Base-by-base conservation (phyloP, 2,113 vertebrate species). In the Stegostoma tigrinum region DNA sequence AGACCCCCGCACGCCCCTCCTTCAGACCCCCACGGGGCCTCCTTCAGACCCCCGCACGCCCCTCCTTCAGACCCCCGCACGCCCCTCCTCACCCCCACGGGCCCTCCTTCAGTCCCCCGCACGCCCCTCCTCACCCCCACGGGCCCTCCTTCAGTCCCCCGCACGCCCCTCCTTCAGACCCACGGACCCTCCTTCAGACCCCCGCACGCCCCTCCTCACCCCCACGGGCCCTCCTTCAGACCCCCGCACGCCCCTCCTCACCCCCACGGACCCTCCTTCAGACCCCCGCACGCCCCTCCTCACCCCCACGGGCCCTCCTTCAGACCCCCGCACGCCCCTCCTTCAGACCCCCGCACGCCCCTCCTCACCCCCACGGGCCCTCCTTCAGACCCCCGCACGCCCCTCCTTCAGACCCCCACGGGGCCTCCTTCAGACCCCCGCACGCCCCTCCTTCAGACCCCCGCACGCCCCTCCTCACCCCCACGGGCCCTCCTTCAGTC, bases 161-260 rank as follows among this genome's bases (percentile, higher is more conserved):
- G 3, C 48, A 2, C 48, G 48, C 48, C 48, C 48, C 48, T 48
- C 48, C 48, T 48, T n/a, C 48, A 48, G 2, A 30, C 34, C 67
- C 27, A 24, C 7, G 0, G 2, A 0, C 24, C 70, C 70, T 30
- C 24, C 24, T 4, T 5, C 34, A 21, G 95, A 86, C 67, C 70
- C 70, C 19, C 87, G 75, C 6, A 34, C 61, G n/a, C 2, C 10
- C 95, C 52, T 19, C 30, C 48, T 42, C 2, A 48, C 48, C 48
- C 48, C 48, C 48, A 3, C 48, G 3, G 2, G 48, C 48, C 48
- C 2, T 23, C 5, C 17, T 30, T 27, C 0, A 7, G 24, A 14
- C 12, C 96, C 96, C 72, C 96, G 0, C 95, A 91, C 96, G 83
- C 96, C 66, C 96, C 83, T n/a, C n/a, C n/a, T n/a, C 96, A 96